A percentile compares a stretch with the other conserved stretches of the same genome.
Conservation (phyloP, 2,797 vertebrate species). For the Taenioides sp. region DNA sequence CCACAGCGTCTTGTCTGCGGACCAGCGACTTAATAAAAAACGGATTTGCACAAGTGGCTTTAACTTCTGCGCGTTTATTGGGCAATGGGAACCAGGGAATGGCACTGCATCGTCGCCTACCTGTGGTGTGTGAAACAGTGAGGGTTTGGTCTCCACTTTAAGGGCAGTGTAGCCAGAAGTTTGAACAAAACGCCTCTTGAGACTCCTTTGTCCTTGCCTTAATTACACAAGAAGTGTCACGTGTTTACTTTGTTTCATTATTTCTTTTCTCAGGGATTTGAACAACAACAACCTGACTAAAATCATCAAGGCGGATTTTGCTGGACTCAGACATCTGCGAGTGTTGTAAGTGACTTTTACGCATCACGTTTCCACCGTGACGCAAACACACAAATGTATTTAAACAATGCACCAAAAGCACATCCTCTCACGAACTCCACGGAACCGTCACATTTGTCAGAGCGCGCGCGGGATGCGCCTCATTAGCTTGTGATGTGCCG, state of each 20-base stretch:
- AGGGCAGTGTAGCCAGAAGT: conserved; percentile 15
- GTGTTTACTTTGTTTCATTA: neutral
- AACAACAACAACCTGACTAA: conserved; percentile 98
- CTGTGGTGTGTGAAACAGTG: conserved; percentile 17
- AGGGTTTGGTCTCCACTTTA: conserved; percentile 22
- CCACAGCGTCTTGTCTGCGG: conserved; percentile 66
- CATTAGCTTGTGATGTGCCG: conserved; percentile 43
- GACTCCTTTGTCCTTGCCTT: conserved; percentile 11
- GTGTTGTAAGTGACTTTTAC: conserved; percentile 89
- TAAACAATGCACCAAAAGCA: conserved; percentile 13
- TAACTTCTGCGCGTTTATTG: conserved; percentile 47
- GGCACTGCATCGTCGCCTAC: conserved; percentile 39
- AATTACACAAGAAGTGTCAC: conserved; percentile 9
- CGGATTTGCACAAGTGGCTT: conserved; percentile 72
- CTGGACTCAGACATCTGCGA: conserved; percentile 91
- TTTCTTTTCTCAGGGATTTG: conserved; percentile 85
- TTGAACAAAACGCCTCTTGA: conserved; percentile 9
- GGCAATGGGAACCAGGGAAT: conserved; percentile 31
- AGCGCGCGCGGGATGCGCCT: conserved; percentile 21
- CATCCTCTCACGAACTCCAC: conserved; percentile 1
- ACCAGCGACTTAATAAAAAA: conserved; percentile 75
- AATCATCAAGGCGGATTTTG: conserved; percentile 94
- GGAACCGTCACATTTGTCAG: neutral
- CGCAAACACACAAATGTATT: neutral
- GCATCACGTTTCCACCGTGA: neutral